A percentile compares a stretch with the other conserved stretches of the same genome.
Conservation (phyloP, 2,113 vertebrate genomes). For the Sinosuthora webbiana region DNA sequence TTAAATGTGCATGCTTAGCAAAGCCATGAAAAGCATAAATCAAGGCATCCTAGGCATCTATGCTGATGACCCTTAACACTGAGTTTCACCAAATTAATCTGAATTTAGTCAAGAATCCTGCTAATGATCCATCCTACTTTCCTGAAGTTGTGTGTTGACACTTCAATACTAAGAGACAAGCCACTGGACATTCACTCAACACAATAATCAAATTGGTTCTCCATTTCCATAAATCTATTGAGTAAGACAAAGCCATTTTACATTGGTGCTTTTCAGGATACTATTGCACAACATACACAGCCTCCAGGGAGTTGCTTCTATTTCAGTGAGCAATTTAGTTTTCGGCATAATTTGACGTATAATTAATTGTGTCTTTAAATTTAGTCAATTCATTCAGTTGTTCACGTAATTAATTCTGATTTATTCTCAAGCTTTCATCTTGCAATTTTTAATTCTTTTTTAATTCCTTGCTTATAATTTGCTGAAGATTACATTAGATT, state of each 20-base stretch:
- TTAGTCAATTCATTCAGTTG: conserved; percentile 10
- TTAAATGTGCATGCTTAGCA: not conserved
- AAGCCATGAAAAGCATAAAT: not conserved
- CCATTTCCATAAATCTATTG: not conserved
- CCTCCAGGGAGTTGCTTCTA: not conserved
- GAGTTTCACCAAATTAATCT: not conserved
- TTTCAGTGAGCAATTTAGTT: conserved; percentile 8
- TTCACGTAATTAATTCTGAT: conserved; percentile 1
- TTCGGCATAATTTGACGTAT: conserved; percentile 28
- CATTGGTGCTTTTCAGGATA: not conserved
- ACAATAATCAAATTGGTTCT: not conserved
- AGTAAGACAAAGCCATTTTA: not conserved
- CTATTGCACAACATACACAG: not conserved
- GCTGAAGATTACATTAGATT: not conserved
- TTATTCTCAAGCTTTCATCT: not conserved
- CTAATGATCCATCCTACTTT: not conserved
- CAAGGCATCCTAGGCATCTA: not conserved
- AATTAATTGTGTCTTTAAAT: conserved; percentile 29
- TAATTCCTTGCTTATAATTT: not conserved
- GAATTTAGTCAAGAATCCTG: not conserved
- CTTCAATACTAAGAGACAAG: not conserved
- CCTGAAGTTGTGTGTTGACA: not conserved
- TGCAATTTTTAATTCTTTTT: not conserved
- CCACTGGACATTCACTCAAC: not conserved
- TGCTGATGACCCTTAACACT: not conserved